Evolutionary conservation across 2,888 invertebrate genomes (phyloP), one percentile per base, ranked within the genome.

Genomic region (Agrochola macilenta): DNA sequence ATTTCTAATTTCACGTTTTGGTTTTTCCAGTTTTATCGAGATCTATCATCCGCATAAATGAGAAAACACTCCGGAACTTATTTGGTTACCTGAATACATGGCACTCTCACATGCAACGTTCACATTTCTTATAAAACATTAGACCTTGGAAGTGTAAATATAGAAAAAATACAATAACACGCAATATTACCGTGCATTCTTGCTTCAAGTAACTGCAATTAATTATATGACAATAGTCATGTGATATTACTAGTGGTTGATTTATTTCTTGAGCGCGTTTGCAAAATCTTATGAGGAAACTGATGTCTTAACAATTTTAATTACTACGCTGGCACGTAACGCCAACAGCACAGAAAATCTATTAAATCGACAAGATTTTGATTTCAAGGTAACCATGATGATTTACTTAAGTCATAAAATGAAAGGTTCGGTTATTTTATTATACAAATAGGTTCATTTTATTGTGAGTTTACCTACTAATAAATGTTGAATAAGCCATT

Each of bases 101-200:
- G 23, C 46, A 72, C 76, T 77, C 26, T 73, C 43, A n/a, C 54
- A 69, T 54, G 39, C 4, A 35, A 17, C 14, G 30, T 43, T 23
- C 30, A 70, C 23, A 63, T 80, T 80, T 73, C 60, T 49, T 69
- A 26, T 43, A 68, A 26, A 63, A 71, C 46, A 57, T 35, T 17
- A 17, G 12, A 77, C 77, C 65, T 81, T 74, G 71, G 57, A 57
- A 35, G 26, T 77, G 35, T 60, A 74, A 65, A 77, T 74, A 83
- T 69, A 81, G 54, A 4, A 54, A 72, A 72, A 73, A 64, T 46
- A 68, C 63, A 71, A 57, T 54, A 49, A 58, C 61, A 77, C 57
- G 70, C 64, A 69, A 72, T 60, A 69, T 69, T 60, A 58, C 70
- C 35, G 57, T 65, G 71, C 39, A 84, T 35, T 35, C 81, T 60